phyloP scores from a whole-genome alignment of 2,797 vertebrate species.

The Esox lucius region DNA sequence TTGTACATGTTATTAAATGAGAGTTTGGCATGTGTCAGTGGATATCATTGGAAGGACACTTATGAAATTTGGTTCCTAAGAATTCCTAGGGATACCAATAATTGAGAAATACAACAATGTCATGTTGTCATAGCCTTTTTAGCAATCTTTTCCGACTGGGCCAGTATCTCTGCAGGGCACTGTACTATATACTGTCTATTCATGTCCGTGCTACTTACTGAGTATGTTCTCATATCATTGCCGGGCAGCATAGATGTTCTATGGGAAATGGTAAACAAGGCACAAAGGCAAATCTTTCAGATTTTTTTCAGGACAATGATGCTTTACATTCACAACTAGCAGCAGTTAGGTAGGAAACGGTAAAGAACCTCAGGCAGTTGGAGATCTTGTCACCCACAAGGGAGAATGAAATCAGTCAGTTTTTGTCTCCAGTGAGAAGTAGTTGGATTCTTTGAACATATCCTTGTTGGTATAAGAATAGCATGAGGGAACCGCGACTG shows the following conservation, averaged over 20 bases:
- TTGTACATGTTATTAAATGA: too few species aligned
- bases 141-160: too few species aligned
- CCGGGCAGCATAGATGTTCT: slow-evolving; percentile 23
- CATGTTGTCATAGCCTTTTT: too few species aligned
- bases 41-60: too few species aligned
- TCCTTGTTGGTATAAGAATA: slow-evolving; percentile 54
- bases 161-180: too few species aligned
- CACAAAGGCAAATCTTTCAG: slow-evolving; percentile 41
- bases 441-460: slow-evolving; percentile 39
- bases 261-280: slow-evolving; percentile 2
- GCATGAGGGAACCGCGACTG: slow-evolving; percentile 60
- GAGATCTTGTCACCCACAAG: slow-evolving; percentile 38
- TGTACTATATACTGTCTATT: neutral
- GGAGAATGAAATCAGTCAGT: slow-evolving; percentile 61
- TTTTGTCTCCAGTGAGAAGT: slow-evolving; percentile 58
- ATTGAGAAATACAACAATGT: too few species aligned
- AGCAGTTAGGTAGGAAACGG: slow-evolving; percentile 46
- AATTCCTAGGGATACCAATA: too few species aligned
- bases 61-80: too few species aligned
- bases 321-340: slow-evolving; percentile 50
- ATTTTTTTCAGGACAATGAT: slow-evolving; percentile 43
- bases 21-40: too few species aligned
- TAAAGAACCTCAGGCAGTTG: neutral
- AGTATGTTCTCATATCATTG: slow-evolving; percentile 37
- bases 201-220: slow-evolving; percentile 32